These are phyloP conservation scores for Brachymystax lenok DNA, from an alignment of 2,797 vertebrate genomes.

Conservation along the genomic window DNA sequence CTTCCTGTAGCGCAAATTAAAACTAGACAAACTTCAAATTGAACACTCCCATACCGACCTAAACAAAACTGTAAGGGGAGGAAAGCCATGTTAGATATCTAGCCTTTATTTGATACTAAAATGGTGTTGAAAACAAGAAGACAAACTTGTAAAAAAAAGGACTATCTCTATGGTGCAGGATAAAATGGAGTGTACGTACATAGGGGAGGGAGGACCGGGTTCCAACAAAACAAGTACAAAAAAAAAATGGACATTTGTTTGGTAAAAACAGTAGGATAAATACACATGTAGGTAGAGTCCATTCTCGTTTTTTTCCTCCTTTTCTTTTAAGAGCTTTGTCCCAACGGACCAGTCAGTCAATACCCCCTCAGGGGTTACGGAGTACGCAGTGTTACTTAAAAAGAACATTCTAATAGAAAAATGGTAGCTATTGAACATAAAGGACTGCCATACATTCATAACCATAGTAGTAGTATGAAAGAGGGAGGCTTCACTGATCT, in stretches of 20 bases:
- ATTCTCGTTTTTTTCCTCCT: slow-evolving; percentile 51
- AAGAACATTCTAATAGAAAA: slow-evolving; percentile 82
- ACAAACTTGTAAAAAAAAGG: slow-evolving; percentile 41
- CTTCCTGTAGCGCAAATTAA: slow-evolving; percentile 58
- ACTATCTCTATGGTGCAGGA: slow-evolving; percentile 71
- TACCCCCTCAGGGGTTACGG: slow-evolving; percentile 65
- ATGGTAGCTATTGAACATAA: slow-evolving; percentile 77
- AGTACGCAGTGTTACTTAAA: slow-evolving; percentile 75
- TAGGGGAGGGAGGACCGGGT: slow-evolving; percentile 67
- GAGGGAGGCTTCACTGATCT: slow-evolving; percentile 75
- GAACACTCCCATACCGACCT: slow-evolving; percentile 65
- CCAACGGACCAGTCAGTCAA: slow-evolving; percentile 70
- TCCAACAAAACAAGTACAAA: slow-evolving; percentile 62
- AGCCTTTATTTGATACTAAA: slow-evolving; percentile 77
- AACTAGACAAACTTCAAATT: slow-evolving; percentile 67
- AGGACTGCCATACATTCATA: slow-evolving; percentile 72
- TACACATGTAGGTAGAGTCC: slow-evolving; percentile 77
- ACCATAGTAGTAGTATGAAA: slow-evolving; percentile 71
- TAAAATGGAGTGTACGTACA: slow-evolving; percentile 66
- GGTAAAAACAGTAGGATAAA: slow-evolving; percentile 87
- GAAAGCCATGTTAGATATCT: slow-evolving; percentile 72
- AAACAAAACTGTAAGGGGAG: slow-evolving; percentile 62
- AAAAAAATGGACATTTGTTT: slow-evolving; percentile 72
- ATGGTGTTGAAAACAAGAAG: slow-evolving; percentile 60
- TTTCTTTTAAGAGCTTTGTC: slow-evolving; percentile 70